Evolutionary conservation across 2,113 vertebrate genomes (phyloP).

Genomic region (Phyllostomus hastatus): DNA sequence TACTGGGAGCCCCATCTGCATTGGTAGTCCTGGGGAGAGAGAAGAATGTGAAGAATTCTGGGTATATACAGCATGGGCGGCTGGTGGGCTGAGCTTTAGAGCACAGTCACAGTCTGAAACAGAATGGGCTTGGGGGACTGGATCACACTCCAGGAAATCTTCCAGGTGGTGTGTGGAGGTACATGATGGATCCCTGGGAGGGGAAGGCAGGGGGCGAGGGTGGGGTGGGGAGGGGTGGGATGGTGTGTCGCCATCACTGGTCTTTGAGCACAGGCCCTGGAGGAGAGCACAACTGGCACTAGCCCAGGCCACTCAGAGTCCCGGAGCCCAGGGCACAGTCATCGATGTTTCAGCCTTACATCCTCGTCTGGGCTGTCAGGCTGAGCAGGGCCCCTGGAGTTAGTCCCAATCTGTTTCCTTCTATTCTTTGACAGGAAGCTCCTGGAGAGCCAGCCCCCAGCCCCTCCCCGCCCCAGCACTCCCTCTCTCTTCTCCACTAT

Average conservation of each 20-base stretch:
- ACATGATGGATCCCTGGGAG: not conserved
- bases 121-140: not conserved
- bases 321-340: not conserved
- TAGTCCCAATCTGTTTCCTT: slow-evolving; percentile 87
- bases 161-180: not conserved
- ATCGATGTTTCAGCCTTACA: slow-evolving; percentile 57
- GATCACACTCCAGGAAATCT: not conserved
- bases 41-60: slow-evolving; percentile 36
- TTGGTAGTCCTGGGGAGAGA: not conserved
- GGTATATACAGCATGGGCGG: not conserved
- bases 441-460: slow-evolving; percentile 72
- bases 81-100: not conserved
- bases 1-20: not conserved
- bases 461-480: slow-evolving; percentile 64
- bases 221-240: no score
- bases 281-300: not conserved
- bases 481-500: slow-evolving; percentile 74
- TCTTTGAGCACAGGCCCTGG: not conserved
- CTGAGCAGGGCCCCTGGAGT: slow-evolving; percentile 71
- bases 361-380: slow-evolving; percentile 71
- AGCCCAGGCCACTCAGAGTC: not conserved
- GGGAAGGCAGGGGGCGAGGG: not conserved
- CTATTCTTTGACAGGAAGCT: slow-evolving; percentile 91
- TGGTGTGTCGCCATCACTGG: not conserved
- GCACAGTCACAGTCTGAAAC: not conserved